Conservation (phyloP, 2,888 invertebrate species). For the Hypena proboscidalis region DNA sequence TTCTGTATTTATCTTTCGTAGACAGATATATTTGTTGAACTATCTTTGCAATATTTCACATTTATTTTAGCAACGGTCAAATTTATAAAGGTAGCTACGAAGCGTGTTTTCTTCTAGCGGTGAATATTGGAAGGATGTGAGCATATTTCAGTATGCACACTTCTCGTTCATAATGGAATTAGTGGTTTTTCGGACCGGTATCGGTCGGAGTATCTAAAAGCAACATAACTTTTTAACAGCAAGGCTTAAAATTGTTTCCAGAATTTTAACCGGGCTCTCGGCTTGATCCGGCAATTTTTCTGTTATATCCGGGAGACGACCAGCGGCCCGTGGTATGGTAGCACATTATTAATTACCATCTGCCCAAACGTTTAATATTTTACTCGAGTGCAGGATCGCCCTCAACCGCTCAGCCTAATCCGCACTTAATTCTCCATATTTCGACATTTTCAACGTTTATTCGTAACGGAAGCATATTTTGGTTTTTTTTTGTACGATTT, state of each 20-base stretch:
- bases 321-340: constrained; percentile 57
- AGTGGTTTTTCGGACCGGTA: constrained; percentile 49
- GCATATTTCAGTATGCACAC: constrained; percentile 25
- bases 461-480: constrained; percentile 60
- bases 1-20: constrained; percentile 20
- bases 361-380: constrained; percentile 78
- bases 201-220: constrained; percentile 54
- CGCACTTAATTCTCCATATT: constrained; percentile 75
- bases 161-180: constrained; percentile 49
- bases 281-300: constrained; percentile 78
- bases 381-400: constrained; percentile 72
- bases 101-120: not conserved
- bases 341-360: constrained; percentile 80
- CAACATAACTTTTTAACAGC: constrained; percentile 56
- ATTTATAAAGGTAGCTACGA: too few relatives aligned
- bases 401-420: constrained; percentile 70
- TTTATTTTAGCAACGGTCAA: not conserved
- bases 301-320: constrained; percentile 70
- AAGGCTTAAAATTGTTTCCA: constrained; percentile 61
- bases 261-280: constrained; percentile 64
- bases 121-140: constrained; percentile 15
- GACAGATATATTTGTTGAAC: too few relatives aligned
- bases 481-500: constrained; percentile 60
- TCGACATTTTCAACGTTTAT: constrained; percentile 66
- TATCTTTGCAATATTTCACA: too few relatives aligned